Conservation (phyloP, 2,113 vertebrate genomes). For the Protomyctophum bolini region DNA sequence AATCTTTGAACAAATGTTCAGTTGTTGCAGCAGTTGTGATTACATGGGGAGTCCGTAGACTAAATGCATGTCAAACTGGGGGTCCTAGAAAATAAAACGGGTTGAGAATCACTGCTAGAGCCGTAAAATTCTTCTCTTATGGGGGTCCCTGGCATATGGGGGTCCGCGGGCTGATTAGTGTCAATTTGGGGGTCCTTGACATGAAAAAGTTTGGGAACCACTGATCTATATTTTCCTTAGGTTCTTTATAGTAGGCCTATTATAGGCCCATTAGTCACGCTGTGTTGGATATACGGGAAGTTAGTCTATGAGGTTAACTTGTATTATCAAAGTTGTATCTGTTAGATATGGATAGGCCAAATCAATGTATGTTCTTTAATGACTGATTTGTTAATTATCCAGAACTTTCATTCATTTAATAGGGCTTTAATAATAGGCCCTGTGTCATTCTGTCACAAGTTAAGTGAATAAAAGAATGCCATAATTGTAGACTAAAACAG, state of each 20-base stretch:
- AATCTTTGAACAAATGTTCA: too few relatives aligned
- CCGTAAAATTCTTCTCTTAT: too few relatives aligned
- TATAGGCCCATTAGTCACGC: conserved; percentile 14
- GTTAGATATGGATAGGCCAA: too few relatives aligned
- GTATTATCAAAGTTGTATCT: conserved; percentile 37
- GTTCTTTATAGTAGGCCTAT: background rate
- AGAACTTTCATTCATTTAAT: background rate
- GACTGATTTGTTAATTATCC: conserved; percentile 37
- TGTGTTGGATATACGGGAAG: conserved; percentile 11
- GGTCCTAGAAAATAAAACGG: too few relatives aligned
- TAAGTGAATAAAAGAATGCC: background rate
- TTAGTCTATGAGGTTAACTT: conserved; percentile 3
- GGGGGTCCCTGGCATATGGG: too few relatives aligned
- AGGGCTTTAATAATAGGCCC: background rate
- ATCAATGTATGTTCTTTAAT: conserved; percentile 51
- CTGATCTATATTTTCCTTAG: conserved; percentile 2
- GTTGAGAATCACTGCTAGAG: too few relatives aligned
- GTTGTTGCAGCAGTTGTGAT: too few relatives aligned
- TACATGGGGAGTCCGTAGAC: too few relatives aligned
- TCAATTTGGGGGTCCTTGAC: too few relatives aligned
- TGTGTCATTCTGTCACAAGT: background rate
- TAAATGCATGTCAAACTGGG: too few relatives aligned
- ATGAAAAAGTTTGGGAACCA: too few relatives aligned
- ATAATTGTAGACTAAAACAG: background rate
- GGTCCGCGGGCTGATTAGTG: too few relatives aligned